Evolutionary conservation across 2,888 invertebrate genomes (phyloP).

Genomic region (Chrysomela aeneicollis): DNA sequence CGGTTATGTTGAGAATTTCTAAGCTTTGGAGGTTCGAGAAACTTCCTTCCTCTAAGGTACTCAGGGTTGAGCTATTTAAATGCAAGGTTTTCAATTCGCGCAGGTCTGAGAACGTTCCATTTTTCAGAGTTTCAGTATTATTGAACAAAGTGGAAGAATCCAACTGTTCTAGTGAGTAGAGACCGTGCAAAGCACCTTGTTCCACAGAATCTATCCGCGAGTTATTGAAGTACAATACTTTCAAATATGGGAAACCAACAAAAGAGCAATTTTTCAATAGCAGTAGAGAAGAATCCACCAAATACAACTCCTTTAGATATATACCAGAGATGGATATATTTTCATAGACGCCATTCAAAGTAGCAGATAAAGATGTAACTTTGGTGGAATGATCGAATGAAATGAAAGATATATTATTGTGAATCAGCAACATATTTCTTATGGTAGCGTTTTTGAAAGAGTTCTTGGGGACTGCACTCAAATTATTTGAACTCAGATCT

Average conservation of each 20-base stretch:
- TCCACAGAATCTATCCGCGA: conserved; percentile 14
- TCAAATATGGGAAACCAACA: conserved; percentile 13
- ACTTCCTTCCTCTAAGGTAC: conserved; percentile 6
- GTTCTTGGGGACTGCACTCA: conserved; percentile 10
- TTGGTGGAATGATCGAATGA: conserved; percentile 7
- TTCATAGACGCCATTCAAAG: conserved; percentile 13
- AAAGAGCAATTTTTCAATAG: conserved; percentile 17
- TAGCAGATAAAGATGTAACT: conserved; percentile 7
- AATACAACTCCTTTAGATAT: conserved; percentile 7
- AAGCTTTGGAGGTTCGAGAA: conserved; percentile 19
- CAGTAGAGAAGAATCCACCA: conserved; percentile 15
- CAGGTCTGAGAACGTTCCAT: conserved; percentile 14
- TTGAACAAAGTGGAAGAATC: conserved; percentile 24
- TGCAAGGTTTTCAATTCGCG: neutral
- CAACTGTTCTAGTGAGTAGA: conserved; percentile 18
- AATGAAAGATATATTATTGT: conserved; percentile 13
- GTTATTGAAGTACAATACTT: conserved; percentile 17
- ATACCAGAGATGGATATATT: conserved; percentile 7
- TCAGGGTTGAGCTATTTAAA: conserved; percentile 12
- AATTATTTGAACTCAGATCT: conserved; percentile 22
- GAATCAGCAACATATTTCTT: conserved; percentile 4
- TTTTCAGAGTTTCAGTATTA: conserved; percentile 9
- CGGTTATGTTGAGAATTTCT: conserved; percentile 11
- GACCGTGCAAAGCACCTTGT: conserved; percentile 16
- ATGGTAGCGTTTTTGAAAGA: conserved; percentile 3